These are phyloP conservation scores for Epinotia demarniana DNA, from an alignment of 2,888 invertebrate genomes.

Conservation along the genomic window DNA sequence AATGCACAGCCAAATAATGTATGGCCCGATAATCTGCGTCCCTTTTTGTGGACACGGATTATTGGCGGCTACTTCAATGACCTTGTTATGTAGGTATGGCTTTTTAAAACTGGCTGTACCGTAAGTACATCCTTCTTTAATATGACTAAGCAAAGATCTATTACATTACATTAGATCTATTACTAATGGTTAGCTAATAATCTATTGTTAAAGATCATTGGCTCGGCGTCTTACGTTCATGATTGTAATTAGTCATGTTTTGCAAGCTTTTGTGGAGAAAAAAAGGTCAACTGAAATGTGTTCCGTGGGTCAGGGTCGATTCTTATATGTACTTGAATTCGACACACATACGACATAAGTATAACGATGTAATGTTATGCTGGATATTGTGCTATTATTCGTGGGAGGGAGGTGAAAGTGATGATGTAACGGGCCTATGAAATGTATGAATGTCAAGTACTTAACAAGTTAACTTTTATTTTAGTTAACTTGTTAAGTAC, in stretches of 20 bases:
- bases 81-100: too few relatives aligned
- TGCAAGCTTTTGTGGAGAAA: constrained; percentile 15
- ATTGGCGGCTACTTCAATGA: too few relatives aligned
- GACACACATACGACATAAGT: too few relatives aligned
- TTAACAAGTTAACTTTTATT: too few relatives aligned
- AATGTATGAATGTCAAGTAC: not conserved
- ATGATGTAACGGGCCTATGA: not conserved
- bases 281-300: constrained; percentile 14
- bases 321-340: not conserved
- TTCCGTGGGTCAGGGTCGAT: constrained; percentile 16
- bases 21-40: too few relatives aligned
- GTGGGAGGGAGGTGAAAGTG: not conserved
- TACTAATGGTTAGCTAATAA: not conserved
- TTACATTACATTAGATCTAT: not conserved
- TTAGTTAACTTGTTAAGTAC: too few relatives aligned
- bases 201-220: not conserved
- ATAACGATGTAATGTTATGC: not conserved
- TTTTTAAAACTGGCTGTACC: too few relatives aligned
- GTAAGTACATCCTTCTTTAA: too few relatives aligned
- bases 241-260: constrained; percentile 32
- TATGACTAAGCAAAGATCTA: not conserved
- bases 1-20: too few relatives aligned
- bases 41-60: too few relatives aligned
- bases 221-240: constrained; percentile 6
- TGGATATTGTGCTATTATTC: not conserved